Conservation (phyloP, 2,888 invertebrate genomes). For the Aphodius granarius region DNA sequence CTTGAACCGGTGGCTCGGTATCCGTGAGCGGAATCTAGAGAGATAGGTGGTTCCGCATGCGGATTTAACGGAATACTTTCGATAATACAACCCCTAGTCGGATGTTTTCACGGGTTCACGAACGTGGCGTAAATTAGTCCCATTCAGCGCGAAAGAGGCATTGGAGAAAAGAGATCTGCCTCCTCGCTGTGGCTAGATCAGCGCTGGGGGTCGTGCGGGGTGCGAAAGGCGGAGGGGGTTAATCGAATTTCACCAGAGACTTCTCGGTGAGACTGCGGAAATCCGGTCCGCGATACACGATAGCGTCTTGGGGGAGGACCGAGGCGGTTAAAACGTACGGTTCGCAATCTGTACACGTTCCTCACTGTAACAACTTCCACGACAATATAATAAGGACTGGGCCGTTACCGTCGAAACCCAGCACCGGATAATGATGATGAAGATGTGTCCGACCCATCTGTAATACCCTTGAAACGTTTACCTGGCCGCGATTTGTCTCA, state of each 20-base stretch:
- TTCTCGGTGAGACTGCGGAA: neutral
- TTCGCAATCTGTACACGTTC: neutral
- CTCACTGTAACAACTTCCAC: neutral
- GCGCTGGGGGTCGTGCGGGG: neutral
- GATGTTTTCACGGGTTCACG: neutral
- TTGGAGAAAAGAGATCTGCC: neutral
- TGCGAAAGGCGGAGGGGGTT: neutral
- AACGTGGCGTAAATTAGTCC: neutral
- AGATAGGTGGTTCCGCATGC: too few species aligned
- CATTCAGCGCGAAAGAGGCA: neutral
- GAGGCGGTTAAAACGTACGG: neutral
- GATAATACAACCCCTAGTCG: neutral
- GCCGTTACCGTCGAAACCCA: neutral
- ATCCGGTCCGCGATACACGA: neutral
- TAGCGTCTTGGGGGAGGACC: neutral
- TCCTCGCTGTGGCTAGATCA: neutral
- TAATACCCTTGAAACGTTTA: neutral
- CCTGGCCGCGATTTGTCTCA: neutral
- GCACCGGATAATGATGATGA: neutral
- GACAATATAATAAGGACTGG: neutral
- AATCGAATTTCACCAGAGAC: neutral
- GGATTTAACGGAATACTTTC: too few species aligned
- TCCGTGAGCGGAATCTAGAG: too few species aligned
- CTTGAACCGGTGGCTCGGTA: too few species aligned
- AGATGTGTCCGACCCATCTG: neutral